phyloP scores from a whole-genome alignment of 1,140 invertebrate genomes.

The Phortica variegata region DNA sequence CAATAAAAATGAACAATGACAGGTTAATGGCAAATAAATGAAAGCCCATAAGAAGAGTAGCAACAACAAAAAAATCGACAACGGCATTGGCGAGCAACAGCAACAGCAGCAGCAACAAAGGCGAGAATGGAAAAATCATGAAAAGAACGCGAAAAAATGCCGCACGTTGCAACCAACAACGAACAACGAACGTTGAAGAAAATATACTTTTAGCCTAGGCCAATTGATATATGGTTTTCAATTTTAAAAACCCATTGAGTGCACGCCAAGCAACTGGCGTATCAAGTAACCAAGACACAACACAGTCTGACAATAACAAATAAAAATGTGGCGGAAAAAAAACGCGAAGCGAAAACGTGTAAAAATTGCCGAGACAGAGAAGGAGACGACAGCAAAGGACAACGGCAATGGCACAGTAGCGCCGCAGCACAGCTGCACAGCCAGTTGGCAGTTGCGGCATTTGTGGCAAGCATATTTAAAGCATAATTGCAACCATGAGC shows the following conservation, averaged over 20 bases:
- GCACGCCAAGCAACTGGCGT: conserved; percentile 17
- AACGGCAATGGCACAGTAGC: no score
- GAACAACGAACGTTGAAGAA: neutral
- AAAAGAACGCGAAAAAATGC: conserved; percentile 13
- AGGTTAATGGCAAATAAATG: conserved; percentile 58
- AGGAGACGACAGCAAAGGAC: no score
- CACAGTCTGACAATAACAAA: conserved; percentile 5
- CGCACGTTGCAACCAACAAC: conserved; percentile 11
- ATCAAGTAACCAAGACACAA: neutral
- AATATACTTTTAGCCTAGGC: conserved; percentile 30
- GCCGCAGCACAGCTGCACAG: no score
- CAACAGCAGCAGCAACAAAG: conserved; percentile 1
- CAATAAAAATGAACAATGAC: conserved; percentile 58
- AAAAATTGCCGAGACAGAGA: conserved; percentile 16
- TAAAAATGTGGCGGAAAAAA: conserved; percentile 11
- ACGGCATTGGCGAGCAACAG: neutral
- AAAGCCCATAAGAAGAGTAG: conserved; percentile 51
- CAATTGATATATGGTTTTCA: conserved; percentile 57
- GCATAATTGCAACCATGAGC: conserved; percentile 22
- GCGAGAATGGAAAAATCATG: conserved; percentile 12
- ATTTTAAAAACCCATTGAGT: conserved; percentile 53
- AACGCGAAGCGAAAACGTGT: conserved; percentile 10
- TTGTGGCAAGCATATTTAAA: conserved; percentile 35
- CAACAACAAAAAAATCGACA: conserved; percentile 7
- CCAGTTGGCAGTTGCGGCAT: no score